Evolutionary conservation across 2,888 invertebrate genomes (phyloP).

Genomic region (Hipparchia sbordonii): DNA sequence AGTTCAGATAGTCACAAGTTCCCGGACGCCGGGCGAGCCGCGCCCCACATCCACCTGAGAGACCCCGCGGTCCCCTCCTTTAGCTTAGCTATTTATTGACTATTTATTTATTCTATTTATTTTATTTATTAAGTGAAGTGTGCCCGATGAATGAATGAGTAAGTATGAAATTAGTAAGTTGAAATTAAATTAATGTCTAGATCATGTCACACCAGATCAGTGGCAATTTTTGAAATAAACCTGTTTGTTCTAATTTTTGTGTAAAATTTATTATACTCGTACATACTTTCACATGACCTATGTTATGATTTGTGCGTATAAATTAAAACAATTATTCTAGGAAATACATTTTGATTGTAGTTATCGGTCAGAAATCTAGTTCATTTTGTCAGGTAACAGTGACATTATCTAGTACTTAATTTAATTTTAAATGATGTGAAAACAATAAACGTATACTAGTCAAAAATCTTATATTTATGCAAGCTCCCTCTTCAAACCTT

Average conservation of each 20-base stretch:
- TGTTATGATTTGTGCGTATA: slow-evolving; percentile 70
- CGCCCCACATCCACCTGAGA: slow-evolving; percentile 75
- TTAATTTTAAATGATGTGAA: slow-evolving; percentile 68
- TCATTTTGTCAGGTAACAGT: slow-evolving; percentile 69
- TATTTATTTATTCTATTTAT: slow-evolving; percentile 84
- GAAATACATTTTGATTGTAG: slow-evolving; percentile 40
- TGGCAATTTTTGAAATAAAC: slow-evolving; percentile 83
- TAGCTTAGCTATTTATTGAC: slow-evolving; percentile 83
- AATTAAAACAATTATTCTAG: slow-evolving; percentile 22
- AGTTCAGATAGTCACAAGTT: slow-evolving; percentile 80
- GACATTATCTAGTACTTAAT: slow-evolving; percentile 82
- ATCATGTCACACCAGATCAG: slow-evolving; percentile 82
- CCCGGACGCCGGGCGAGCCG: slow-evolving; percentile 59
- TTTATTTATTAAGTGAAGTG: slow-evolving; percentile 84
- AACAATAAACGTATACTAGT: slow-evolving; percentile 77
- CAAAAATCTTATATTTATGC: slow-evolving; percentile 61
- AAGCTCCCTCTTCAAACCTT: slow-evolving; percentile 59
- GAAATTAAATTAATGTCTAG: slow-evolving; percentile 83
- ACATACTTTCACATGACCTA: slow-evolving; percentile 53
- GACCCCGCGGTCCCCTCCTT: slow-evolving; percentile 74
- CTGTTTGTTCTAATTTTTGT: slow-evolving; percentile 79
- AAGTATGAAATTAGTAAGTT: slow-evolving; percentile 76
- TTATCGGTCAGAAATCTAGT: slow-evolving; percentile 79
- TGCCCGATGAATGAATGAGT: slow-evolving; percentile 79
- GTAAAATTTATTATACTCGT: slow-evolving; percentile 76